Conservation (phyloP, 2,888 invertebrate species). For the Heliothis peltigera region DNA sequence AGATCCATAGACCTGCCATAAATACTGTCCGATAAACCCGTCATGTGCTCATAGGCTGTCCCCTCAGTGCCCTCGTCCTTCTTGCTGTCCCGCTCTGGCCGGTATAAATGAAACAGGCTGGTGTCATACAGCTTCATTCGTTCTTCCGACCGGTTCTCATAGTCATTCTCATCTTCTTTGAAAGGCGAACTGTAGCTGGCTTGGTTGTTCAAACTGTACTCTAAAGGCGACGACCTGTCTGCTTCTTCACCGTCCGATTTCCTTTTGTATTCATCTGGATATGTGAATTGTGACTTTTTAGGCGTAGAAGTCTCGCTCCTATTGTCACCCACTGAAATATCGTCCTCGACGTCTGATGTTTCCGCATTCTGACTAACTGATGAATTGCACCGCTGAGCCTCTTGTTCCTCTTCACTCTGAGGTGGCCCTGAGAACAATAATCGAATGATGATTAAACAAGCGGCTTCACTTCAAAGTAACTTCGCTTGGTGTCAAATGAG, state of each 20-base stretch:
- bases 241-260: conserved; percentile 70
- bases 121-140: conserved; percentile 82
- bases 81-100: conserved; percentile 76
- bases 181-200: conserved; percentile 80
- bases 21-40: conserved; percentile 78
- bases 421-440: conserved; percentile 68
- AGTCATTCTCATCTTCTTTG: conserved; percentile 83
- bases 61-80: conserved; percentile 74
- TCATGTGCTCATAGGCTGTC: conserved; percentile 73
- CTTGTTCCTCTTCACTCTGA: conserved; percentile 73
- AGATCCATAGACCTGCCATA: conserved; percentile 85
- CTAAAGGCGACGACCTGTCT: conserved; percentile 74
- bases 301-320: conserved; percentile 83
- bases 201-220: conserved; percentile 73
- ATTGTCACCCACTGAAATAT: conserved; percentile 86
- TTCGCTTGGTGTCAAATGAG: conserved; percentile 39
- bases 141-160: conserved; percentile 75
- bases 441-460: conserved; percentile 18
- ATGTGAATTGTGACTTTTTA: conserved; percentile 66
- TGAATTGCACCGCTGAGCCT: conserved; percentile 67
- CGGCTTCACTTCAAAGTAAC: conserved; percentile 15
- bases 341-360: conserved; percentile 80
- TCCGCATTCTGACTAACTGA: conserved; percentile 74
- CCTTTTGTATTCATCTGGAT: conserved; percentile 66
- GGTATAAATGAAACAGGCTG: conserved; percentile 83